phyloP scores from a whole-genome alignment of 1,140 invertebrate species.

The Pseudomyrmex flavicornis region DNA sequence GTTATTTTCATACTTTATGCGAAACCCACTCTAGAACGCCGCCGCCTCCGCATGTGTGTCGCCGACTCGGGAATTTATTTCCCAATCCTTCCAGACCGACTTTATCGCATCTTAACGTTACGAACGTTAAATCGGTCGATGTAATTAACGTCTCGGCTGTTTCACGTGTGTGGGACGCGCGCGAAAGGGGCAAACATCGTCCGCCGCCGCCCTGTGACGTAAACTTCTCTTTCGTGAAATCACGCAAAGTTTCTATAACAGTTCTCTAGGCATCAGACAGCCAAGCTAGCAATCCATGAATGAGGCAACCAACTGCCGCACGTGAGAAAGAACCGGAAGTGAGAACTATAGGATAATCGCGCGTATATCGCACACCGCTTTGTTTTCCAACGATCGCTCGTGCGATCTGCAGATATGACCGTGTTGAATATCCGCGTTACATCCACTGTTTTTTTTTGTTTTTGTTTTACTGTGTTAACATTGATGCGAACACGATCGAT shows the following conservation, averaged over 20 bases:
- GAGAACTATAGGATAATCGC: background rate
- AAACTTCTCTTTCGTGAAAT: conserved; percentile 37
- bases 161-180: conserved; percentile 24
- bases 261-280: background rate
- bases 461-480: background rate
- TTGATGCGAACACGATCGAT: background rate
- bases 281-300: conserved; percentile 23
- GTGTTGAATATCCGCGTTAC: background rate
- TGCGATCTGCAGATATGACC: background rate
- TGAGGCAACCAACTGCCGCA: background rate
- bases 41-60: conserved; percentile 63
- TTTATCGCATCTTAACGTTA: conserved; percentile 50
- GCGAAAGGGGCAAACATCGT: conserved; percentile 18
- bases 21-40: conserved; percentile 21
- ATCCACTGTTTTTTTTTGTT: background rate
- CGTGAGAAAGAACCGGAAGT: conserved; percentile 4
- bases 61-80: conserved; percentile 66
- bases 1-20: conserved; percentile 71
- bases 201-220: background rate
- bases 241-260: conserved; percentile 12
- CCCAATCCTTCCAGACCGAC: conserved; percentile 42
- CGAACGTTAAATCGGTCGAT: conserved; percentile 58
- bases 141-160: conserved; percentile 37
- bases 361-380: background rate
- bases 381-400: conserved; percentile 6